These are phyloP conservation scores for Hippocampus mohnikei DNA, from an alignment of 2,113 vertebrate species.

Conservation along the genomic window DNA sequence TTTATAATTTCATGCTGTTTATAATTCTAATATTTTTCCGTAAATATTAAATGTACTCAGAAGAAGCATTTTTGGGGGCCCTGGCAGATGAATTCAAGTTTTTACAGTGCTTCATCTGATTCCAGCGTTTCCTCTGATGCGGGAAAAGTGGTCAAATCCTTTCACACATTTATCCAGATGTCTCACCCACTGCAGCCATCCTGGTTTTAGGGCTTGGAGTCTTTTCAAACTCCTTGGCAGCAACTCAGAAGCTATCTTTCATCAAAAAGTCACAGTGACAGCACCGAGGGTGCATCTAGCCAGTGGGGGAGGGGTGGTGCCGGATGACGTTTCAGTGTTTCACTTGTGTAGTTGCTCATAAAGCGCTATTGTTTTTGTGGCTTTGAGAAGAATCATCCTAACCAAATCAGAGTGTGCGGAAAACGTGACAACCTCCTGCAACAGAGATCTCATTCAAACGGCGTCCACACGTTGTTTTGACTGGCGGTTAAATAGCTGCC, in stretches of 20 bases:
- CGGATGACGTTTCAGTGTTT: not conserved
- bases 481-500: not conserved
- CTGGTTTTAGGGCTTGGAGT: conserved; percentile 14
- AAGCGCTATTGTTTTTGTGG: not conserved
- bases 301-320: not conserved
- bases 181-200: conserved; percentile 4
- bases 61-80: not conserved
- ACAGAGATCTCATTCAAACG: not conserved
- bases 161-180: conserved; percentile 17
- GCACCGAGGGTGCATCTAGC: not conserved
- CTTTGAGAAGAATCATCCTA: not conserved
- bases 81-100: conserved; percentile 5
- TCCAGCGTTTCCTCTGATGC: conserved; percentile 2
- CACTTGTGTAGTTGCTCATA: not conserved
- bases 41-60: not conserved
- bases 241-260: conserved; percentile 12
- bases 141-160: conserved; percentile 15
- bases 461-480: not conserved
- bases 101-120: conserved; percentile 8
- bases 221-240: conserved; percentile 13
- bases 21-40: not conserved
- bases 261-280: conserved; percentile 13
- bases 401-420: not conserved
- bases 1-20: not conserved
- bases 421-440: conserved; percentile 2